Evolutionary conservation across 2,113 vertebrate genomes (phyloP).

Genomic region (Macrotis lagotis): DNA sequence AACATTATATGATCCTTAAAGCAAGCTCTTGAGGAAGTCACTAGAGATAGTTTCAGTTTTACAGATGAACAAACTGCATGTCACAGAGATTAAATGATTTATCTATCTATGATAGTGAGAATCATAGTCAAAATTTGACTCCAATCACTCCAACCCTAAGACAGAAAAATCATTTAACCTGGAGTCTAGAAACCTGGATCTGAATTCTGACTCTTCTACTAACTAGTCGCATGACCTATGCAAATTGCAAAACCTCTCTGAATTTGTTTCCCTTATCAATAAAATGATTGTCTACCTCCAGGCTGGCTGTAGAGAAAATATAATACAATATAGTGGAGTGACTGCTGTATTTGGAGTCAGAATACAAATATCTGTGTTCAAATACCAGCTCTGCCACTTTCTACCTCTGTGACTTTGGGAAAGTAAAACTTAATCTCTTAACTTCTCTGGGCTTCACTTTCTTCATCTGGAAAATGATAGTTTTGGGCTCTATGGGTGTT

Average conservation of each 20-base stretch:
- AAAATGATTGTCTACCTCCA: background rate
- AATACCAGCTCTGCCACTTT: background rate
- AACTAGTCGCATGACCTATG: background rate
- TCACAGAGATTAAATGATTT: background rate
- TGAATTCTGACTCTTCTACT: background rate
- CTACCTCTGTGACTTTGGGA: background rate
- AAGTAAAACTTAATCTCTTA: background rate
- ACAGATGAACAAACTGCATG: background rate
- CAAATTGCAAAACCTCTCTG: background rate
- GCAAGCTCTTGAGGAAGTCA: background rate
- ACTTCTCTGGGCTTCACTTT: background rate
- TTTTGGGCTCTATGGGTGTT: background rate
- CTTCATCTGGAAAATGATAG: background rate
- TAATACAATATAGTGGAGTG: background rate
- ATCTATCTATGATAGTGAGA: rapidly evolving
- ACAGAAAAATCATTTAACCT: background rate
- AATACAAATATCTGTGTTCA: background rate
- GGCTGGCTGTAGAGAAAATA: background rate
- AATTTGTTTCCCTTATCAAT: background rate
- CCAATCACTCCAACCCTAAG: background rate
- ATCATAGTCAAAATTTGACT: background rate
- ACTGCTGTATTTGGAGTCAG: background rate
- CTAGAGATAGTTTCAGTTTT: background rate
- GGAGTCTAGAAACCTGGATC: background rate
- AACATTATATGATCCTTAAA: background rate